Evolutionary conservation across 1,140 invertebrate genomes (phyloP), one percentile per base, ranked within the genome.

Genomic region (Bradysia coprophila): DNA sequence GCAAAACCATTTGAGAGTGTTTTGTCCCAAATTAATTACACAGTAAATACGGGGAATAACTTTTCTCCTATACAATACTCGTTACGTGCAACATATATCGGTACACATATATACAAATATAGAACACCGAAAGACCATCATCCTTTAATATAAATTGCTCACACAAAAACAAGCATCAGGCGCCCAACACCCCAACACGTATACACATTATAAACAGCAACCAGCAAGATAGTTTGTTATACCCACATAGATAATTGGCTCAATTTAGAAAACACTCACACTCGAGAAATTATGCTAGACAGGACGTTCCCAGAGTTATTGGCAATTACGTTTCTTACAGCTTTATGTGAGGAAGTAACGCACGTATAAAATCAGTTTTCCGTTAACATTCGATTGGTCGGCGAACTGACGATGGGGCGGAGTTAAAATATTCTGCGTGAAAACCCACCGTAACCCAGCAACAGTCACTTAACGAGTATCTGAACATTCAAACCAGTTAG

Each of bases 281-380:
- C 34, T 37, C n/a, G 13, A n/a, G 13, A n/a, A n/a, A 19, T n/a
- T 19, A 37, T 37, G n/a, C n/a, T 22, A 40, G 38, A 40, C 38
- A 40, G 38, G 38, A 40, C 38, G 38, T 40, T 21, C 38, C 38
- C 38, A 19, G n/a, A 21, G 38, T 19, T 22, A 40, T 40, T 40
- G 38, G 38, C 38, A 40, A 40, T 40, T 40, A 40, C 10, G 16
- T 40, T n/a, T 40, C 38, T 15, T 22, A 40, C 19, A n/a, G 34
- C 34, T 19, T 28, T 6, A 28, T 28, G 24, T 28, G 24, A 28
- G 24, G 24, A 28, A 28, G 24, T 28, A 28, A 28, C 24, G 24
- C 24, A 28, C 24, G 24, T 28, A 28, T 13, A 28, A 28, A 28
- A 28, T 28, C 24, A 8, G 24, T 28, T 28, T 28, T 28, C 6